Evolutionary conservation across 2,888 invertebrate genomes (phyloP).

Genomic region (Cosmia pyralina): DNA sequence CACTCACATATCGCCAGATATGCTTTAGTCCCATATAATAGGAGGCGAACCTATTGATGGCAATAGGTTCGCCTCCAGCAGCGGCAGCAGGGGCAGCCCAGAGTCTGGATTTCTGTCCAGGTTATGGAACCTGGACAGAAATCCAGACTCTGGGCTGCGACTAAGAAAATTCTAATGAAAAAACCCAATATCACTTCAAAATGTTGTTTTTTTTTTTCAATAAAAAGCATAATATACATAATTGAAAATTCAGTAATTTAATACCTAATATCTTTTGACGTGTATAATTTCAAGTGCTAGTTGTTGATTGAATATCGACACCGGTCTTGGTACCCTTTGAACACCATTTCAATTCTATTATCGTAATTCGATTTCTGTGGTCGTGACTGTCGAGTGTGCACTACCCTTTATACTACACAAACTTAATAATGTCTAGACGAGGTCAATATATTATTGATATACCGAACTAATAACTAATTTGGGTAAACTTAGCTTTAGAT

Average conservation of each 20-base stretch:
- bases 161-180: not conserved
- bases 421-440: constrained; percentile 44
- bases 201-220: not conserved
- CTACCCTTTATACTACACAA: constrained; percentile 15
- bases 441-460: constrained; percentile 51
- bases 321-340: constrained; percentile 5
- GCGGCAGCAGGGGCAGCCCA: too few species aligned
- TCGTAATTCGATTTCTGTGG: constrained; percentile 19
- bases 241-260: not conserved
- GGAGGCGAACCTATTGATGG: too few species aligned
- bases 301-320: constrained; percentile 18
- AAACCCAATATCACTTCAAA: not conserved
- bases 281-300: not conserved
- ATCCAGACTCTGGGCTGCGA: too few species aligned
- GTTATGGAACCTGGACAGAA: not conserved
- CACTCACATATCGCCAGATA: not conserved
- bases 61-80: too few species aligned
- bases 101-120: too few species aligned
- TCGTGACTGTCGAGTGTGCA: constrained; percentile 12
- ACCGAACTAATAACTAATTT: constrained; percentile 36
- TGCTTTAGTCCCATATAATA: too few species aligned
- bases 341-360: constrained; percentile 7
- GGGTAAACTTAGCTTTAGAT: constrained; percentile 20
- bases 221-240: too few species aligned
- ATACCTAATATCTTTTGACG: not conserved